Evolutionary conservation across 2,113 vertebrate genomes (phyloP).

Genomic region (Rhombomys opimus): DNA sequence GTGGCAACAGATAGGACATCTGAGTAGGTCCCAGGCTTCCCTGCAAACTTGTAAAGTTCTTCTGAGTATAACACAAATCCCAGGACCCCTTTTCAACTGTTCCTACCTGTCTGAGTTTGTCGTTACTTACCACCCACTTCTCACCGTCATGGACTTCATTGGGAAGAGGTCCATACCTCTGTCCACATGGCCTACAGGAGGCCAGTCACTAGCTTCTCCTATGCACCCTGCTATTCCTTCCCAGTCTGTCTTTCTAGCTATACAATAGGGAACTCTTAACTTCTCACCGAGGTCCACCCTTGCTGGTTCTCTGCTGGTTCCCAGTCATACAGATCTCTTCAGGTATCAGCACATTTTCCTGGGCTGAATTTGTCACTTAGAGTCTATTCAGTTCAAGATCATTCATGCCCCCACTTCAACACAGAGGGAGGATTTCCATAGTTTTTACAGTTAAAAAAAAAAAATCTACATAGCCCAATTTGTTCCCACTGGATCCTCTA

Average conservation of each 20-base stretch:
- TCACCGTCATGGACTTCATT: neutral
- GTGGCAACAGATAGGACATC: neutral
- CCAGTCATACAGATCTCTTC: too few relatives aligned
- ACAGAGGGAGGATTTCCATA: neutral
- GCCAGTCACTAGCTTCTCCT: rapidly evolving
- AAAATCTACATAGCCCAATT: neutral
- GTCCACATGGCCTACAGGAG: neutral
- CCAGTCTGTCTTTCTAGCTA: neutral
- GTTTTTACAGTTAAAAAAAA: neutral
- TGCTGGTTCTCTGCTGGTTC: rapidly evolving
- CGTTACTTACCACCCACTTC: neutral
- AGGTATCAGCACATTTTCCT: rapidly evolving
- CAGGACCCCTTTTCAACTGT: neutral
- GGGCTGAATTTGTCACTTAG: neutral
- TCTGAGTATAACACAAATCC: rapidly evolving
- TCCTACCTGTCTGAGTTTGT: neutral
- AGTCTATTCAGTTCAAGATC: neutral
- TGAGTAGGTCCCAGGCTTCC: too few relatives aligned
- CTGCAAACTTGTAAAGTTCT: neutral
- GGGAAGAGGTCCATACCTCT: neutral
- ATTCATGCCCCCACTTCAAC: neutral
- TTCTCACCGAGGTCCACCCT: neutral
- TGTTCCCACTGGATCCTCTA: neutral
- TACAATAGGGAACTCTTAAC: rapidly evolving
- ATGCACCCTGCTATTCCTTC: neutral